Evolutionary conservation across 2,888 invertebrate species (phyloP), one percentile per base, ranked within the genome.

Genomic region (Polydrusus tereticollis): DNA sequence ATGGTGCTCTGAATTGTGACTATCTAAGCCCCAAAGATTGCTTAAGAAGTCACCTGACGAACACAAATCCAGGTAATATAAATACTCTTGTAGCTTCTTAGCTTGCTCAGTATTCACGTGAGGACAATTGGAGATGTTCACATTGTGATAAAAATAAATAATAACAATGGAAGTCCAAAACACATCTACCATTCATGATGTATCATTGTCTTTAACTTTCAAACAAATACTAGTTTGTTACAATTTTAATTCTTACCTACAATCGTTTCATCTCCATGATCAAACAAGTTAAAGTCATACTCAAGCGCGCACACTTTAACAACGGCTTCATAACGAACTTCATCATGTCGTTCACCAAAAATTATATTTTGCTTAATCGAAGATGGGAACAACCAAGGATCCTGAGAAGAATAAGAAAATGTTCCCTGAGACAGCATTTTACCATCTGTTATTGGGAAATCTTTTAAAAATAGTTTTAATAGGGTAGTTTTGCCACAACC

Each of bases 341-440:
- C 84, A 67, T 90, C 87, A 82, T 88, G 87, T 0, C 87, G 86
- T 78, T 88, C 87, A 0, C 94, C 94, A 85, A 95, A 94, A 0
- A 93, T 80, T 67, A 95, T 93, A 81, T 95, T 95, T 79, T 94
- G 93, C 38, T 91, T 88, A 0, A 95, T 89, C 33, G 89, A 88
- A 14, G 87, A 87, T 1, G 87, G 86, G 77, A 88, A 88, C 26
- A 88, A 77, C 91, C 92, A 92, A 0, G 92, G 88, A 79, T 91
- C 87, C 78, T 91, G 90, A 2, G 89, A 87, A 1, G 89, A 88
- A 78, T 91, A 92, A 1, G 86, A 86, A 26, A 87, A 78, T 8
- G 77, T 81, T 14, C 88, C 90, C 87, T 70, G 89, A 0, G 89
- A 84, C 20, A 75, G 75, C 0, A 87, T 67, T 2, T 73, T 79